Evolutionary conservation across 2,888 invertebrate genomes (phyloP).

Genomic region (Amblyjoppa proteus): DNA sequence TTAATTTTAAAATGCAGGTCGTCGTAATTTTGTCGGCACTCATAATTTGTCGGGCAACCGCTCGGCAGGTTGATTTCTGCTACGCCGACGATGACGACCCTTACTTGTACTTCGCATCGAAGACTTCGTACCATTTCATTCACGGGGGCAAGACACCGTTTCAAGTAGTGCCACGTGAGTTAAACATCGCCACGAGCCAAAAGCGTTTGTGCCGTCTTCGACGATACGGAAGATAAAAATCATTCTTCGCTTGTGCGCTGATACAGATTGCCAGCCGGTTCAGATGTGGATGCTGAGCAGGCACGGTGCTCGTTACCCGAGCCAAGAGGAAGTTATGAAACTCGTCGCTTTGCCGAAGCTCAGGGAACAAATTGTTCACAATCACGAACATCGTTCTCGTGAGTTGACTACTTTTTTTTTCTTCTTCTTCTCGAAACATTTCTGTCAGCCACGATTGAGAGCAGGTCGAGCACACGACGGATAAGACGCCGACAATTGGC

Average conservation of each 20-base stretch:
- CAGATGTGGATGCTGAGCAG: conserved; percentile 91
- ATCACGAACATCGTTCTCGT: conserved; percentile 88
- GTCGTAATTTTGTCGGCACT: conserved; percentile 56
- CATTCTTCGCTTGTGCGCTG: background rate
- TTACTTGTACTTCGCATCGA: conserved; percentile 90
- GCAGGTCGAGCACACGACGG: conserved; percentile 22
- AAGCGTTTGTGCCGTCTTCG: background rate
- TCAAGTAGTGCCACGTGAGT: conserved; percentile 89
- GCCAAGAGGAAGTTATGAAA: conserved; percentile 86
- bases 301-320: conserved; percentile 90
- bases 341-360: conserved; percentile 87
- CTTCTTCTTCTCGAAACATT: background rate
- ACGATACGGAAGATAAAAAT: background rate
- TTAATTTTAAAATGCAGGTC: conserved; percentile 47
- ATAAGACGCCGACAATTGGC: background rate
- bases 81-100: conserved; percentile 88
- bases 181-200: background rate
- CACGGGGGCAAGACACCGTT: conserved; percentile 87
- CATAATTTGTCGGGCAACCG: conserved; percentile 64
- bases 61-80: conserved; percentile 86
- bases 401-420: conserved; percentile 74
- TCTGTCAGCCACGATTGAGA: background rate
- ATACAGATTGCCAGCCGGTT: conserved; percentile 89
- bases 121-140: conserved; percentile 92
- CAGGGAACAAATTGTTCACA: conserved; percentile 88